Evolutionary conservation across 2,888 invertebrate species (phyloP), one percentile per base, ranked within the genome.

Genomic region (Gandaritis pyraliata): DNA sequence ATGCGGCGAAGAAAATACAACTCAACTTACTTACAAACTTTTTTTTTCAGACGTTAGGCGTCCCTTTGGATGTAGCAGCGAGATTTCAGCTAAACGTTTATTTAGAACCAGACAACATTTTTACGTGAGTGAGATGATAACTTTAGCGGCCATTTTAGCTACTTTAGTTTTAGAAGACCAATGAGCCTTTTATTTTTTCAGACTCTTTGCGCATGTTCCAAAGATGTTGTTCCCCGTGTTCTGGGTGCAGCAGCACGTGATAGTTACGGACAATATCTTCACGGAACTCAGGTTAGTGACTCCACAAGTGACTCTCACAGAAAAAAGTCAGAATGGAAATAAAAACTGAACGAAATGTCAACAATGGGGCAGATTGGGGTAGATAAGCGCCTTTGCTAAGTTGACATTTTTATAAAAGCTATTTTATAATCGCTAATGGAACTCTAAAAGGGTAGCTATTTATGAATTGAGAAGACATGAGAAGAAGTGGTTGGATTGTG

Each of bases 31-130:
- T 39, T 39, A 2, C n/a, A n/a, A n/a, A n/a, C n/a, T n/a, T n/a
- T 39, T n/a, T 60, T 79, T 93, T 89, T 15, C 86, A 96, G 95
- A 94, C 89, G 66, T 94, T 96, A 0, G 97, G 96, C 2, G 93
- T 97, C 11, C 95, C 96, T 0, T 73, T 97, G 6, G 95, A 96
- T 64, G 96, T 97, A 0, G 93, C 95, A 0, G 96, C 96, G 0
- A 93, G 96, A 67, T 94, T 97, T 54, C 97, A 97, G 86, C 91
- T 97, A 52, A 97, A 97, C 78, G 93, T 97, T 65, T 90, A 95
- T 51, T 81, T 97, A 2, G 94, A 95, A 63, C 94, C 95, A 0
- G 93, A 93, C 58, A 80, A 90, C 1, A 87, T 91, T 16, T 88
- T 96, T 13, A 81, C 83, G 96, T 96, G 88, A 94, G 56, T 43